Base-by-base conservation (phyloP, 2,113 vertebrate species). In the Chionomys nivalis region DNA sequence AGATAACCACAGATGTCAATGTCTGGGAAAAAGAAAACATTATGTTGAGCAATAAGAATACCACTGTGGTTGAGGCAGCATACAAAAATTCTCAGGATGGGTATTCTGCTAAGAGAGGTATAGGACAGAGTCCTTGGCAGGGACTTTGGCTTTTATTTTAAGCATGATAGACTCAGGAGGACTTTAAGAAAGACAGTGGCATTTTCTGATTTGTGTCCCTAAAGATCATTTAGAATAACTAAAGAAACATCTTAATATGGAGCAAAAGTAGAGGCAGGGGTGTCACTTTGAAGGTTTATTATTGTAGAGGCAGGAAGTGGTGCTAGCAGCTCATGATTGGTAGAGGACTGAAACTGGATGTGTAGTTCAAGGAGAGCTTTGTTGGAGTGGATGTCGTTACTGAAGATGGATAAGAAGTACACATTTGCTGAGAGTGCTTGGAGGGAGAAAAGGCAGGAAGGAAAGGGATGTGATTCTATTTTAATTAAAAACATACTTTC, bases 161-260 rank as follows among this genome's bases (percentile, higher is more conserved):
- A 94, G 47, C 72, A 61, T 87, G 24, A 82, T 42, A 91, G 28
- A 63, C 39, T 33, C 7, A 55, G 66, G 61, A 68, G 12, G 49
- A 81, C 49, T 90, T 93, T 93, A 44, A 82, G 19, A 42, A 95
- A 6, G 6, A 81, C 19, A 47, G 23, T 58, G 42, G 26, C 11
- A 85, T 92, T 97, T 96, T 93, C 66, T 73, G 17, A 72, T 52
- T 49, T 61, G 77, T n/a, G 5, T 92, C 85, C 52, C 76, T 85
- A 85, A 93, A 90, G 33, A 16, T 83, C 65, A 87, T 21, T 91
- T 26, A 75, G 58, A 21, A 81, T 81, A 42, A 26, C 47, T 68
- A 39, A 66, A 33, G 70, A 73, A 91, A 93, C 49, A 47, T 82
- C 55, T 85, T 23, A 7, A 70, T 28, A 44, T 47, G 26, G 2